A percentile compares a stretch with the other conserved stretches of the same genome.
Evolutionary conservation across 2,888 invertebrate genomes (phyloP).

Genomic region (Eucera pruinosa): DNA sequence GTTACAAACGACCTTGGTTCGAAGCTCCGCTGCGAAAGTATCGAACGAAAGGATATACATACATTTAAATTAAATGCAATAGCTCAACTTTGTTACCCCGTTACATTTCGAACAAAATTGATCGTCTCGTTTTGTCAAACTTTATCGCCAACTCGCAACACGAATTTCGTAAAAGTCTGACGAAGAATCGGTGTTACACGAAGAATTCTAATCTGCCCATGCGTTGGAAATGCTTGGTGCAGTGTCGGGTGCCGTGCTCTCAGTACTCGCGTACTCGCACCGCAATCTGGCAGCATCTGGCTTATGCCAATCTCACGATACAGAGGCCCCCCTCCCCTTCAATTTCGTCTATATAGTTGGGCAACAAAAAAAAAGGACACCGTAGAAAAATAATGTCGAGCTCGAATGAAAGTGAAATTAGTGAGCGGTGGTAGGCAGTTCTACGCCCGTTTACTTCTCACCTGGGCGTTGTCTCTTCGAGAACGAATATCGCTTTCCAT

Average conservation of each 20-base stretch:
- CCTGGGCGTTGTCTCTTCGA: slow-evolving; percentile 75
- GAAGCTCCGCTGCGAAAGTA: too few species aligned
- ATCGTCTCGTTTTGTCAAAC: too few species aligned
- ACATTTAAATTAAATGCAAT: too few species aligned
- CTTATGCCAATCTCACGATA: neutral
- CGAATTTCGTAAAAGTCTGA: too few species aligned
- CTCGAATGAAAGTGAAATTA: slow-evolving; percentile 78
- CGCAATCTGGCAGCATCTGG: slow-evolving; percentile 17
- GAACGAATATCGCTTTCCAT: slow-evolving; percentile 62
- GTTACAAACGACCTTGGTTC: too few species aligned
- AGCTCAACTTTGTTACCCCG: too few species aligned
- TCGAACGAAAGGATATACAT: too few species aligned
- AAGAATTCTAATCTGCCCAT: slow-evolving; percentile 11
- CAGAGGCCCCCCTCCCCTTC: slow-evolving; percentile 12
- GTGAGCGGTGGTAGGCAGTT: slow-evolving; percentile 60
- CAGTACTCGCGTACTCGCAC: too few species aligned
- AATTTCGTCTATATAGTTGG: slow-evolving; percentile 19
- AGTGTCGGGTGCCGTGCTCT: too few species aligned
- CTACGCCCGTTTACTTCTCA: slow-evolving; percentile 64
- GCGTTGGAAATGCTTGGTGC: slow-evolving; percentile 13
- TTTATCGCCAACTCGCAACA: too few species aligned
- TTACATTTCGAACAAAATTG: too few species aligned
- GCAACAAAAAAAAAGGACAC: slow-evolving; percentile 48
- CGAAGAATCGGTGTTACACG: too few species aligned
- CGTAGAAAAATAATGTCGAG: slow-evolving; percentile 69